phyloP scores from a whole-genome alignment of 2,113 vertebrate genomes.

The Calypte anna region DNA sequence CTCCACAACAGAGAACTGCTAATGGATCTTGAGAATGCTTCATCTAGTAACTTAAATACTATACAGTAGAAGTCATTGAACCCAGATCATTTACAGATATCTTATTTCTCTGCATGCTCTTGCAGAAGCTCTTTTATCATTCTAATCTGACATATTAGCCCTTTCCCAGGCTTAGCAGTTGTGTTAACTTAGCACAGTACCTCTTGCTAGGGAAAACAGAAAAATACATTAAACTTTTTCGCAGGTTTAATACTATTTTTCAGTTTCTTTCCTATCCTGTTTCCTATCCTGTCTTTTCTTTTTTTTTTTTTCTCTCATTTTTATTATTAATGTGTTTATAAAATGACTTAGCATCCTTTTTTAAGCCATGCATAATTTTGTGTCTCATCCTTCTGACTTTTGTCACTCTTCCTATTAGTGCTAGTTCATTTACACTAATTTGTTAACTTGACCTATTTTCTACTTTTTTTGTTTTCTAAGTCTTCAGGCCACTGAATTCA shows the following conservation, averaged over 20 bases:
- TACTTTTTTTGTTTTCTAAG: background rate
- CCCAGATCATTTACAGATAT: background rate
- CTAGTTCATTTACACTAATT: background rate
- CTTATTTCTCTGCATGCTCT: background rate
- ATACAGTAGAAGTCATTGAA: background rate
- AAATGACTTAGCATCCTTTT: background rate
- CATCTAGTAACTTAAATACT: background rate
- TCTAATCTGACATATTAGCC: background rate
- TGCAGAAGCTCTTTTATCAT: background rate
- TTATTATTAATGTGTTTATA: background rate
- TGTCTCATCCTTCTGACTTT: background rate
- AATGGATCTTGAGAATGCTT: background rate
- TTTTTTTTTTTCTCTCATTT: background rate
- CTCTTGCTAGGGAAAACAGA: background rate
- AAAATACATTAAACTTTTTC: background rate
- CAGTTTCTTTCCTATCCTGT: background rate
- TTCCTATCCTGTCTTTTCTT: background rate
- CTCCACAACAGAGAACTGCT: background rate
- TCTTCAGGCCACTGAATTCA: background rate
- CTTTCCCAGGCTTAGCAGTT: background rate
- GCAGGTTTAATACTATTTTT: background rate
- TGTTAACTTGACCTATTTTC: background rate
- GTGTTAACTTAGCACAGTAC: background rate
- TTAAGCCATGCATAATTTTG: background rate
- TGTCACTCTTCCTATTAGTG: background rate